Evolutionary conservation across 2,888 invertebrate genomes (phyloP).

Genomic region (Ypsolopha scabrella): DNA sequence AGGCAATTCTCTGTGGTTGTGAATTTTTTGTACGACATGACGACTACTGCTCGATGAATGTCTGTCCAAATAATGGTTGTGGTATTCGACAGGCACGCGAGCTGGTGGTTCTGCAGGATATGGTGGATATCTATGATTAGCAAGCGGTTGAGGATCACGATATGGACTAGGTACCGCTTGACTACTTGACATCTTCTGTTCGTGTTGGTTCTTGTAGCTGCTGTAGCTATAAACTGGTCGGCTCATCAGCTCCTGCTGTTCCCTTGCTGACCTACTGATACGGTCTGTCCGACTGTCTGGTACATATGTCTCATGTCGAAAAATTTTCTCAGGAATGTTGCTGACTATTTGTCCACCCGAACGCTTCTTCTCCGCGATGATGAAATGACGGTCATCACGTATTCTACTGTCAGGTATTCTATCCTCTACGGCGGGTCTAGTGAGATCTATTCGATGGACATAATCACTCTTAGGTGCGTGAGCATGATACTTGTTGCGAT

Average conservation of each 20-base stretch:
- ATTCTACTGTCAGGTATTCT: constrained; percentile 40
- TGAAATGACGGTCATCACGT: constrained; percentile 50
- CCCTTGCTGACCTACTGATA: constrained; percentile 41
- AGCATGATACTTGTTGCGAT: constrained; percentile 38
- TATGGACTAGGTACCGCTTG: constrained; percentile 17
- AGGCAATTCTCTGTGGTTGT: constrained; percentile 41
- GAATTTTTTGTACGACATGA: constrained; percentile 51
- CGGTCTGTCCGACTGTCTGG: constrained; percentile 56
- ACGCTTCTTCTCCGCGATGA: constrained; percentile 58
- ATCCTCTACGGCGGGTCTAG: constrained; percentile 40
- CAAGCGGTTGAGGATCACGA: constrained; percentile 37
- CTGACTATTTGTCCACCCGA: constrained; percentile 45
- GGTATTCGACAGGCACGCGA: constrained; percentile 43
- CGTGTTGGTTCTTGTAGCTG: constrained; percentile 54
- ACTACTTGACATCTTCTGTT: constrained; percentile 29
- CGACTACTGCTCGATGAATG: constrained; percentile 34
- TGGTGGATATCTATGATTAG: constrained; percentile 34
- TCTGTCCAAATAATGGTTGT: constrained; percentile 43
- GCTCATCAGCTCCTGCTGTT: constrained; percentile 54
- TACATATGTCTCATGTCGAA: constrained; percentile 58
- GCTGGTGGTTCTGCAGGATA: constrained; percentile 33
- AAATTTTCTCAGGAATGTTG: constrained; percentile 64
- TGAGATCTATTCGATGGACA: constrained; percentile 62
- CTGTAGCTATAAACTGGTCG: constrained; percentile 57
- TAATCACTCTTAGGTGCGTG: constrained; percentile 38